Evolutionary conservation across 1,140 invertebrate genomes (phyloP), one percentile per base, ranked within the genome.

Genomic region (Marisa cornuarietis): DNA sequence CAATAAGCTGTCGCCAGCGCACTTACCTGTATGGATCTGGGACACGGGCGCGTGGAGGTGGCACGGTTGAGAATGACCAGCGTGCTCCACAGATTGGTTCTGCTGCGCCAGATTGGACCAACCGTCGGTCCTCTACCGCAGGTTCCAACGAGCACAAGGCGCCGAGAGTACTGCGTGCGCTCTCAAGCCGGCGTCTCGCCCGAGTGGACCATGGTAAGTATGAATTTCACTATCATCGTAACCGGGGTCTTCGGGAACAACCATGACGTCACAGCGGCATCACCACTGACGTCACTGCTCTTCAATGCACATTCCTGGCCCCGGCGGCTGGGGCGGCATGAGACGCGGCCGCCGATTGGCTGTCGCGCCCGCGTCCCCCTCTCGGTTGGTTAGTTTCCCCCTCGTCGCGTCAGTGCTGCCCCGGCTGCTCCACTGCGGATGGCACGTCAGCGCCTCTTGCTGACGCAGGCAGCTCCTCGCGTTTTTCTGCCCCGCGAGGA

Each of bases 151-250:
- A 52, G 76, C 76, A 77, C 54, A 14, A 54, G 62, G 76, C 76
- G 76, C 76, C 54, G 62, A 54, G 24, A 63, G 63, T 77, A 49
- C 22, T 54, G 76, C 76, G 76, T 77, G 63, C 63, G 76, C 76
- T 72, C 62, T 77, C 65, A 24, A 76, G 71, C 76, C 79, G 54
- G 68, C 79, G 63, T 81, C 71, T 79, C 73, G 74, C 58, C 72
- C 73, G 78, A 82, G 63, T 83, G 79, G 79, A 79, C 81, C 82
- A 83, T 79, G 79, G 74, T 83, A 79, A 81, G 82, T 85, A 84
- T 85, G 84, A 83, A 84, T 84, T 84, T 83, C 84, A 75, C 79
- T 78, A 82, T 79, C 80, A 84, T 85, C 81, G 83, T 83, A 82
- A 83, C 79, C 51, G 74, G 80, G 80, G 81, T 85, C 84, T 82